phyloP scores from a whole-genome alignment of 2,888 invertebrate species.

The Marronus borbonicus region DNA sequence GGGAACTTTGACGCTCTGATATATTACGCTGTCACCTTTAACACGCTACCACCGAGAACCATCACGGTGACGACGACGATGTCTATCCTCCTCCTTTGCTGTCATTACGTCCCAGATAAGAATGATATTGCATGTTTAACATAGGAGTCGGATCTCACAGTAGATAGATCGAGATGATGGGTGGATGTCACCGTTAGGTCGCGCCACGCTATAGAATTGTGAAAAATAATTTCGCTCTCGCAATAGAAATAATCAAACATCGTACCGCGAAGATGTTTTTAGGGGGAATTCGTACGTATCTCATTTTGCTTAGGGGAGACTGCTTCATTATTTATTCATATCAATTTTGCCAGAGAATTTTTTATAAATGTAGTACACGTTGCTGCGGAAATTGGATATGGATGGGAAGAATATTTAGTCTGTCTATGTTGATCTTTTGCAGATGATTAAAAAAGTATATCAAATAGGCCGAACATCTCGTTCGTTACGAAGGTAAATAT shows the following conservation, averaged over 20 bases:
- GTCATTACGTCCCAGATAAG: constrained; percentile 44
- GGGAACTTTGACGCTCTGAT: constrained; percentile 41
- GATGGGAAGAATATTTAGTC: no score
- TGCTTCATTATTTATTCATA: no score
- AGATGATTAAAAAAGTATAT: no score
- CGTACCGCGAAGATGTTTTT: not conserved
- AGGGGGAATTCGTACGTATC: no score
- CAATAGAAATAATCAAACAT: constrained; percentile 4
- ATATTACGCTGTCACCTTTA: constrained; percentile 46
- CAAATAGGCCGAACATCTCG: no score
- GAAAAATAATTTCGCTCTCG: constrained; percentile 18
- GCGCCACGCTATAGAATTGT: not conserved
- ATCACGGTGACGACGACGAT: constrained; percentile 33
- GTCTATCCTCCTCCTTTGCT: constrained; percentile 25
- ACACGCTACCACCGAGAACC: constrained; percentile 42
- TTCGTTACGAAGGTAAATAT: no score
- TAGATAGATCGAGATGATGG: constrained; percentile 22
- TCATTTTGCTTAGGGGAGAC: no score
- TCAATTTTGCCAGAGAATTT: no score
- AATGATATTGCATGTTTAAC: constrained; percentile 47
- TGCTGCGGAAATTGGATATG: no score
- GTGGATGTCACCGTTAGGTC: constrained; percentile 5
- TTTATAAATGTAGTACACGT: no score
- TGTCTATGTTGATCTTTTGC: no score
- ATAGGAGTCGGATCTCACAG: constrained; percentile 31